Conservation (phyloP, 2,797 vertebrate species). For the Borostomias antarcticus region DNA sequence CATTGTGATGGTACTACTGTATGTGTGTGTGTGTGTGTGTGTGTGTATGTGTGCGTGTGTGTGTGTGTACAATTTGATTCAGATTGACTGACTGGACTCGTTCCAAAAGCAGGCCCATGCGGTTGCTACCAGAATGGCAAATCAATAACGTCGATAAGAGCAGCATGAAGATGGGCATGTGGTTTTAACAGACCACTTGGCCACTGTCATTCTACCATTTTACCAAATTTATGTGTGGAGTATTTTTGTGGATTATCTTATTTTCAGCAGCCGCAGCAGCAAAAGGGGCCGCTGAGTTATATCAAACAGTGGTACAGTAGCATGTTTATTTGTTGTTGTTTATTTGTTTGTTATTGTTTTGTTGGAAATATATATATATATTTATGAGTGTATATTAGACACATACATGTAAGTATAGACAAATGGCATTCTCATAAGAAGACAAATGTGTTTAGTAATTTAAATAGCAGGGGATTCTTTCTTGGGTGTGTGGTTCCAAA, state of each 20-base stretch:
- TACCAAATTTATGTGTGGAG: slow-evolving; percentile 53
- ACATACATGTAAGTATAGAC: no score
- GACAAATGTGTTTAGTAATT: no score
- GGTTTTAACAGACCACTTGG: slow-evolving; percentile 61
- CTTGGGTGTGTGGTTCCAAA: background rate
- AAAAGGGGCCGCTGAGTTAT: no score
- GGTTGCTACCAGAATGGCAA: slow-evolving; percentile 65
- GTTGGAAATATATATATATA: no score
- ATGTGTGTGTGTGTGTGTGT: background rate
- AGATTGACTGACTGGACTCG: slow-evolving; percentile 52
- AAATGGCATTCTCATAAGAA: no score
- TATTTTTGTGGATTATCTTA: slow-evolving; percentile 50
- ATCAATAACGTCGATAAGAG: slow-evolving; percentile 76
- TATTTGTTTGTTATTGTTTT: no score
- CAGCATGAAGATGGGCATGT: slow-evolving; percentile 68
- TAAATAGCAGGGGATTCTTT: background rate
- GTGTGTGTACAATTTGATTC: slow-evolving; percentile 39
- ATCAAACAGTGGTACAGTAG: no score
- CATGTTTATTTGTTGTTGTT: no score
- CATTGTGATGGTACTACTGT: background rate
- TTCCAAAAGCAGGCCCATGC: slow-evolving; percentile 29
- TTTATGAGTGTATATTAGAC: no score
- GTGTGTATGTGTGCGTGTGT: background rate
- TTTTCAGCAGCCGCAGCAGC: slow-evolving; percentile 46
- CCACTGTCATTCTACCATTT: slow-evolving; percentile 65